Evolutionary conservation across 1,140 invertebrate species (phyloP).

Genomic region (Drosophila orosa): DNA sequence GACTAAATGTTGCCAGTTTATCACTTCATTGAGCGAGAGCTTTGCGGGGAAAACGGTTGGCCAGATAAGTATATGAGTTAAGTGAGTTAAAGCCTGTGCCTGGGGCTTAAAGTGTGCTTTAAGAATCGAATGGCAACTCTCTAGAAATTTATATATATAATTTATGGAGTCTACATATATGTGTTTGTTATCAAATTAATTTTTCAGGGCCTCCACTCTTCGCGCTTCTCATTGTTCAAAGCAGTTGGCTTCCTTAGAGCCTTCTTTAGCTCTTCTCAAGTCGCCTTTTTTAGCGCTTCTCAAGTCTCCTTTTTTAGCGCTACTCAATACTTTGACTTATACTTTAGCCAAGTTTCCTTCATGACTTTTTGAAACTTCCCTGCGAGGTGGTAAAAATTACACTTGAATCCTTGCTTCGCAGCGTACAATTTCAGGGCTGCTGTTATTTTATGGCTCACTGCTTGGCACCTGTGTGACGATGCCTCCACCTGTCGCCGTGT

Average conservation of each 20-base stretch:
- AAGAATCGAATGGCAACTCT: background rate
- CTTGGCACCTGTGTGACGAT: constrained; percentile 29
- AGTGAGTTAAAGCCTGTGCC: constrained; percentile 1
- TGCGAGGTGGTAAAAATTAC: constrained; percentile 21
- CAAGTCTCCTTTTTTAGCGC: background rate
- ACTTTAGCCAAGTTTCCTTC: constrained; percentile 8
- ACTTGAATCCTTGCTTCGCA: constrained; percentile 15
- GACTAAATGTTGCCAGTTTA: constrained; percentile 69
- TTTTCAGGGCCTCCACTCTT: background rate
- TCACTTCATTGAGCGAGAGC: constrained; percentile 59
- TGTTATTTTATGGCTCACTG: constrained; percentile 27
- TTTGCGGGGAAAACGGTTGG: constrained; percentile 13
- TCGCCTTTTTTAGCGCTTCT: background rate
- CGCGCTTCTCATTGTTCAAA: background rate
- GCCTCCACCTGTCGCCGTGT: constrained; percentile 22
- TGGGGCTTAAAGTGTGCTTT: background rate
- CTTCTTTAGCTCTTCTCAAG: background rate
- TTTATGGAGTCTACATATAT: background rate
- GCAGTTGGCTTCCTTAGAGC: background rate
- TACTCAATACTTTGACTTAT: constrained; percentile 13
- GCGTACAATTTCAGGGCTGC: constrained; percentile 9
- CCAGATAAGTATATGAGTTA: constrained; percentile 22
- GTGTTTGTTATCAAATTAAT: background rate
- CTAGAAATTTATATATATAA: no score
- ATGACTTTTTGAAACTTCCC: constrained; percentile 7